Base-by-base conservation (phyloP, 23 tunicate genomes). In the Botrylloides violaceus region DNA sequence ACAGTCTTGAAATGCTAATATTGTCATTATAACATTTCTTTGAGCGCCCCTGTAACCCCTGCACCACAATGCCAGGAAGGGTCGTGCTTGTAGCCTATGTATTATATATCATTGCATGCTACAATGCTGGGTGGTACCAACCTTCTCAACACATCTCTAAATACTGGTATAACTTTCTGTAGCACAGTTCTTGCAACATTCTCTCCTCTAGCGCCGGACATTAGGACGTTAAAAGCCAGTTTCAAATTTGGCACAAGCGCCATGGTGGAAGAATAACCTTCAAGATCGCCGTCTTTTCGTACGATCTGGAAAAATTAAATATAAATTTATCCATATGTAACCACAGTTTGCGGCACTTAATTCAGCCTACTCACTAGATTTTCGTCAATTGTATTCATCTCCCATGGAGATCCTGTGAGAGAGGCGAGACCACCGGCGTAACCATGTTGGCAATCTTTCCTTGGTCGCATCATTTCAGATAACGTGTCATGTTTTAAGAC, bases 361-460 rank as follows among this genome's bases (percentile, higher is more conserved):
- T n/a, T n/a, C n/a, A 47, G 12, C 12, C 3, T 58, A 68, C 29
- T 72, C 34, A 82, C 87, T 75, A 82, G 34, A 58, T 82, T 49
- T 1, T 75, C 60, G 18, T 82, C 75, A 32, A 36, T 62, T 36
- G 48, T 28, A 36, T 82, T 66, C 35, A 82, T 82, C 62, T 82
- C 87, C 87, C 87, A 82, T 3, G 87, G 87, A 3, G 81, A 48
- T 9, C 87, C 87, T 4, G 87, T 76, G 59, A 32, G 2, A 7
- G 65, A 32, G 22, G 68, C 23, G 3, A 63, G 70, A 7, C 53
- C 53, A 15, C 53, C 53, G 53, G 53, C 53, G 38, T 82, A 82
- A 38, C 66, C 87, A 38, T 53, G 80, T 3, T 79, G 66, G 49
- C 87, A 82, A 2, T 57, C 65, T 57, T 36, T 59, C 24, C 71